Percentiles rank a stretch among this genome's conserved stretches.
phyloP scores from a whole-genome alignment of 2,888 invertebrate genomes.

The Pristionchus mayeri region DNA sequence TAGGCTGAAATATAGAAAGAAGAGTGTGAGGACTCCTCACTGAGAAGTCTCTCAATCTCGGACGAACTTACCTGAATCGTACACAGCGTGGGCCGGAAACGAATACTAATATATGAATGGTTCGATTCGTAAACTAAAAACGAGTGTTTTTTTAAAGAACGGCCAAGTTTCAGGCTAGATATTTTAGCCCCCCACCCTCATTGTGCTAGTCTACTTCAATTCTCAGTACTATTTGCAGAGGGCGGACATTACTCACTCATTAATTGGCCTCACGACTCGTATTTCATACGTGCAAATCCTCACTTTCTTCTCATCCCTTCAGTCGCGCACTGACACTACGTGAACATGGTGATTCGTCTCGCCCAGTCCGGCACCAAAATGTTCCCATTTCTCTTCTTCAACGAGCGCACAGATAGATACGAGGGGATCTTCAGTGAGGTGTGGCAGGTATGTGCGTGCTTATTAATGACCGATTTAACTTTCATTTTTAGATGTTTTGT shows the following conservation, averaged over 20 bases:
- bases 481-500: neutral
- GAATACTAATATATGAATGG: no score
- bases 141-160: no score
- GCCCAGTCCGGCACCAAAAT: neutral
- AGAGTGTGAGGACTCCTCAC: no score
- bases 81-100: no score
- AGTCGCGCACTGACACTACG: no score
- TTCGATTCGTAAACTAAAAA: no score
- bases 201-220: neutral
- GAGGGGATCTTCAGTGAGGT: slow-evolving; percentile 33
- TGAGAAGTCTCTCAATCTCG: no score
- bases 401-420: neutral
- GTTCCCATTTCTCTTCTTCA: slow-evolving; percentile 21
- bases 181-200: no score
- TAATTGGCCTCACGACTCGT: no score
- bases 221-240: neutral
- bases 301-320: neutral
- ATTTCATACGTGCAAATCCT: neutral
- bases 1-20: no score
- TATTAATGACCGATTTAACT: neutral
- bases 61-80: no score
- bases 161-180: no score
- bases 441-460: neutral
- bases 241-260: slow-evolving; percentile 9
- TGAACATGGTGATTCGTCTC: slow-evolving; percentile 6